phyloP scores from a whole-genome alignment of 1,140 invertebrate genomes.

The Aphelinus certus region DNA sequence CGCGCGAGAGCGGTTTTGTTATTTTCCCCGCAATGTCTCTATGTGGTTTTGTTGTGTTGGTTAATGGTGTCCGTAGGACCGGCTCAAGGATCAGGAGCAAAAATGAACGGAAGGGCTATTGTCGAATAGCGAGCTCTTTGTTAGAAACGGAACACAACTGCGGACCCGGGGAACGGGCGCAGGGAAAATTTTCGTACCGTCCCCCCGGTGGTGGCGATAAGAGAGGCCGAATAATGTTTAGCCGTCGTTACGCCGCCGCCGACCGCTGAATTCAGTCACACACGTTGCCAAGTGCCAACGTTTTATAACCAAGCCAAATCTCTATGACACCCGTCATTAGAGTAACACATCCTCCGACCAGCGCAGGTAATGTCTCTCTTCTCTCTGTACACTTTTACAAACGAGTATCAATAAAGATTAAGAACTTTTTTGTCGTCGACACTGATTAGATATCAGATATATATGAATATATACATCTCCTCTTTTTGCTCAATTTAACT shows the following conservation, averaged over 20 bases:
- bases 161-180: constrained; percentile 5
- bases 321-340: constrained; percentile 34
- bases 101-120: constrained; percentile 25
- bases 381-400: background rate
- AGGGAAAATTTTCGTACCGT: constrained; percentile 7
- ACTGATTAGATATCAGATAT: too few species aligned
- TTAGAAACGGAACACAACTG: constrained; percentile 36
- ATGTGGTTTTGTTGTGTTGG: constrained; percentile 41
- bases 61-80: constrained; percentile 47
- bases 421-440: too few species aligned
- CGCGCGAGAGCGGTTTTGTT: background rate
- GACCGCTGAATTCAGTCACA: background rate
- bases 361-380: constrained; percentile 35
- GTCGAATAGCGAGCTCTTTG: constrained; percentile 32
- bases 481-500: too few species aligned
- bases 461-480: too few species aligned
- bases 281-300: background rate
- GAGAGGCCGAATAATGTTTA: background rate
- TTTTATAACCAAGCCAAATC: constrained; percentile 34
- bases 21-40: too few species aligned
- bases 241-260: constrained; percentile 2
- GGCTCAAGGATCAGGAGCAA: constrained; percentile 41
- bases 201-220: background rate
- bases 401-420: too few species aligned
- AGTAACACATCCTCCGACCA: constrained; percentile 25